Conservation (phyloP, 1,140 invertebrate species). For the Meteorus sp. region DNA sequence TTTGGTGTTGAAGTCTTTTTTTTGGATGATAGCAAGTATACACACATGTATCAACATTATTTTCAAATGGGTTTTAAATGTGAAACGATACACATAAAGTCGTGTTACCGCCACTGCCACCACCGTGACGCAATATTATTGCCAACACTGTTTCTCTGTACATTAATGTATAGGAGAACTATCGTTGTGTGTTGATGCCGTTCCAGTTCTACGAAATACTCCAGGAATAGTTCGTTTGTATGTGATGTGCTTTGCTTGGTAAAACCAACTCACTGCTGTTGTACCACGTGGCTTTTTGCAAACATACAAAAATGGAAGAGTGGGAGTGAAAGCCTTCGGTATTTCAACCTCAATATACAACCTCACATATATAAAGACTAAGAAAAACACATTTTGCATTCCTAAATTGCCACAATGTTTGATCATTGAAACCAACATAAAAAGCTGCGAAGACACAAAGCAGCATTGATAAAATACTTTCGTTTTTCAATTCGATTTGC, state of each 20-base stretch:
- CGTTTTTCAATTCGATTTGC: neutral
- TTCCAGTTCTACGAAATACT: conserved; percentile 16
- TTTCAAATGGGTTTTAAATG: too few relatives aligned
- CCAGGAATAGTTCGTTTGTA: conserved; percentile 6
- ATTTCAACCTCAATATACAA: too few relatives aligned
- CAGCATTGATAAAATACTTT: neutral
- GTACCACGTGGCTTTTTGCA: conserved; percentile 23
- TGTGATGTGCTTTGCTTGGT: conserved; percentile 7
- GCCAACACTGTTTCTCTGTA: too few relatives aligned
- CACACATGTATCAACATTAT: too few relatives aligned
- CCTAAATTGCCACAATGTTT: conserved; percentile 3
- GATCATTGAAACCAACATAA: neutral
- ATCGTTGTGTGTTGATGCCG: conserved; percentile 1
- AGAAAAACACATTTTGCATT: neutral
- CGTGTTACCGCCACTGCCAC: too few relatives aligned
- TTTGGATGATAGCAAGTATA: too few relatives aligned
- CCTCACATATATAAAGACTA: neutral
- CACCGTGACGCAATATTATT: too few relatives aligned
- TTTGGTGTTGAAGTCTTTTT: too few relatives aligned
- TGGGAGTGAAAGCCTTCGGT: neutral
- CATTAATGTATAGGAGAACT: too few relatives aligned
- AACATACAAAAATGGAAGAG: conserved; percentile 8
- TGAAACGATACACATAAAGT: too few relatives aligned
- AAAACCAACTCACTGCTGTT: neutral
- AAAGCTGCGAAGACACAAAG: neutral